These are phyloP conservation scores for Cerceris rybyensis DNA, from an alignment of 2,888 invertebrate genomes.

Conservation along the genomic window DNA sequence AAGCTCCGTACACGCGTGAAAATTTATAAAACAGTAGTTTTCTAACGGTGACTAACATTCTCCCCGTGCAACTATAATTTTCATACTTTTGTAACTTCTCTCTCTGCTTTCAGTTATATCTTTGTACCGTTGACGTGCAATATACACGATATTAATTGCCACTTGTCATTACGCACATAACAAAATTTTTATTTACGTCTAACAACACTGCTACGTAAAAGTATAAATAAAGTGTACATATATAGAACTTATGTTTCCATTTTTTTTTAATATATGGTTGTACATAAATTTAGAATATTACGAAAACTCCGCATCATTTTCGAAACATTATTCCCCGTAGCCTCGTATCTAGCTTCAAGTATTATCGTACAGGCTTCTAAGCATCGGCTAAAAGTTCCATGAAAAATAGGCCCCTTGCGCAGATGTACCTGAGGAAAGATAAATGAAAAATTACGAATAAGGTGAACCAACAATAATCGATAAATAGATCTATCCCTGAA, in stretches of 20 bases:
- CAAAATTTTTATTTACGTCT: too few relatives aligned
- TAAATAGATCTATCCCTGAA: too few relatives aligned
- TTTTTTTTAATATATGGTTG: conserved; percentile 16
- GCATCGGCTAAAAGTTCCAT: conserved; percentile 36
- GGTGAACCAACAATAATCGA: not conserved
- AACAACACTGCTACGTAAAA: too few relatives aligned
- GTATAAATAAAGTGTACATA: not conserved
- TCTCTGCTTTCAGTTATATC: not conserved
- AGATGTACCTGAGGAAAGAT: conserved; percentile 6
- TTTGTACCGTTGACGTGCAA: not conserved
- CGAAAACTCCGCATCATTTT: conserved; percentile 1
- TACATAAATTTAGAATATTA: conserved; percentile 38
- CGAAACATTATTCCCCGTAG: conserved; percentile 17
- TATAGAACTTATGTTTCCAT: conserved; percentile 2
- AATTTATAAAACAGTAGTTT: conserved; percentile 16
- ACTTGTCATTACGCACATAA: too few relatives aligned
- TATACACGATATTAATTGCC: too few relatives aligned
- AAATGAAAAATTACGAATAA: conserved; percentile 34
- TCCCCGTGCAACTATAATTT: conserved; percentile 6
- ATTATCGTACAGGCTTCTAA: conserved; percentile 26
- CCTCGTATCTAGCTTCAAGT: conserved; percentile 18
- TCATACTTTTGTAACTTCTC: conserved; percentile 3
- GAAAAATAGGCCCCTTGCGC: conserved; percentile 32
- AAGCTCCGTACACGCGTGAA: conserved; percentile 16
- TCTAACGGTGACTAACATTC: conserved; percentile 27